phyloP scores from a whole-genome alignment of 2,888 invertebrate genomes.

The Psylliodes chrysocephalus region DNA sequence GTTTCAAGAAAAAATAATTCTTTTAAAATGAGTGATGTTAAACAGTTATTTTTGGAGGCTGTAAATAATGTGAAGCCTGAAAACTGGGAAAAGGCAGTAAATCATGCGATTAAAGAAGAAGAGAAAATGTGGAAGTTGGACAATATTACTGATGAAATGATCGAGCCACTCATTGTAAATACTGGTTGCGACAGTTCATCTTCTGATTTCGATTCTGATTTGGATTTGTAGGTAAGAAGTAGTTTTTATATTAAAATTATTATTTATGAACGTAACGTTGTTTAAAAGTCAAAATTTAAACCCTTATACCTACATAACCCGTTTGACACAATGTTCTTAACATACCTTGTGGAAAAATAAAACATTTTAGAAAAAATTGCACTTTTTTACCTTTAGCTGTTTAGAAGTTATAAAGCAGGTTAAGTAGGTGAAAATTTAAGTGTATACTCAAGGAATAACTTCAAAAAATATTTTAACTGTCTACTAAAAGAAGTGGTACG shows the following conservation, averaged over 20 bases:
- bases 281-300: not conserved
- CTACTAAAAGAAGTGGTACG: too few species aligned
- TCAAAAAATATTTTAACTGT: too few species aligned
- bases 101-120: not conserved
- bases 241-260: not conserved
- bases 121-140: not conserved
- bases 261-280: not conserved
- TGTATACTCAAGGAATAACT: too few species aligned
- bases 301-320: not conserved
- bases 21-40: not conserved
- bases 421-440: not conserved
- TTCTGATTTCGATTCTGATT: too few species aligned
- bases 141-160: not conserved
- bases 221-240: not conserved
- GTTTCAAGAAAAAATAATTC: too few species aligned
- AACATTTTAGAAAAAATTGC: not conserved
- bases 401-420: not conserved
- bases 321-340: not conserved
- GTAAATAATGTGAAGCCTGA: not conserved
- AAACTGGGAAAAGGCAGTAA: not conserved
- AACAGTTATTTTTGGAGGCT: not conserved
- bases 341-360: not conserved
- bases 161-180: not conserved
- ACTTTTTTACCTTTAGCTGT: not conserved
- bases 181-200: not conserved